phyloP scores from a whole-genome alignment of 1,140 invertebrate genomes.

The Drosophila bifasciata region DNA sequence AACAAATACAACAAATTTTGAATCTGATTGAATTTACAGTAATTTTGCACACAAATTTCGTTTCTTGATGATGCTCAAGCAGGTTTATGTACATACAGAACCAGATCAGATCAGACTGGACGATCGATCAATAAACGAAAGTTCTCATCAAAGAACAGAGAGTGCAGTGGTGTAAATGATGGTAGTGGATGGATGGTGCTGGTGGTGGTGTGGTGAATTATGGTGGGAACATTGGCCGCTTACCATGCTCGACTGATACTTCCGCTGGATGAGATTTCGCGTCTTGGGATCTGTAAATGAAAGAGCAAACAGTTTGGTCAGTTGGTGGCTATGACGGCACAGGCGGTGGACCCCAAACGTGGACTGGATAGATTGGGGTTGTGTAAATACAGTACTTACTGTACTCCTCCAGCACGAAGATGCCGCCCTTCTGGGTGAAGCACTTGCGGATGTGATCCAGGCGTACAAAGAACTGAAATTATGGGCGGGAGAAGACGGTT shows the following conservation, averaged over 20 bases:
- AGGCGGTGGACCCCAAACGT: background rate
- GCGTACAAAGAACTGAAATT: constrained; percentile 99
- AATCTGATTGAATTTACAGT: too few relatives aligned
- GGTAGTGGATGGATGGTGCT: constrained; percentile 8
- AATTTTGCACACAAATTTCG: too few relatives aligned
- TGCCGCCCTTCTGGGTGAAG: constrained; percentile 99
- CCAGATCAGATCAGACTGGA: too few relatives aligned
- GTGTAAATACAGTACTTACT: constrained; percentile 88
- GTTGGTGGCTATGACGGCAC: too few relatives aligned
- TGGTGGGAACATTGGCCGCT: constrained; percentile 82
- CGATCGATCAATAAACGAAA: constrained; percentile 19
- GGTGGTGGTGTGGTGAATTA: constrained; percentile 12
- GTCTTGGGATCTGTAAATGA: constrained; percentile 96
- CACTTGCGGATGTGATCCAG: constrained; percentile 99
- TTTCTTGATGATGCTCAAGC: constrained; percentile 5
- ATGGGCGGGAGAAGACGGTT: constrained; percentile 42
- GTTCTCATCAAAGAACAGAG: constrained; percentile 4
- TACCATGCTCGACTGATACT: constrained; percentile 99
- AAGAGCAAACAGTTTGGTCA: background rate
- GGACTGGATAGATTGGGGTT: background rate
- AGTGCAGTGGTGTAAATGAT: constrained; percentile 7
- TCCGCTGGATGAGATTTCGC: constrained; percentile 96
- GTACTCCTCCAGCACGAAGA: constrained; percentile 99
- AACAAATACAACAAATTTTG: constrained; percentile 5
- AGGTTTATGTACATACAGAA: constrained; percentile 41